Conservation (phyloP, 2,797 vertebrate genomes). For the Pelochelys cantorii region DNA sequence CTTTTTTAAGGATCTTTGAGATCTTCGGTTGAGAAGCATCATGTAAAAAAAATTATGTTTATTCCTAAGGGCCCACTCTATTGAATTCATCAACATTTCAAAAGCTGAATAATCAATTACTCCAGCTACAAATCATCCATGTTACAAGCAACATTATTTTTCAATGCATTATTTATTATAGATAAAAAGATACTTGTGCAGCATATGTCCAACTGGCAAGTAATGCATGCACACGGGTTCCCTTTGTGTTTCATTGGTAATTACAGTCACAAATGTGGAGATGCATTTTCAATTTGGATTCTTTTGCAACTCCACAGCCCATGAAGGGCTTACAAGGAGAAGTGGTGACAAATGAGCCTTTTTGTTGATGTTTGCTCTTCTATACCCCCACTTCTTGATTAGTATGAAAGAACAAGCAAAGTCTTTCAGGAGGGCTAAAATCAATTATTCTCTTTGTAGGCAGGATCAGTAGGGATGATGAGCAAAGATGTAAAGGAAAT, state of each 20-base stretch:
- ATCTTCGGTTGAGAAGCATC: background rate
- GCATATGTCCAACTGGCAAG: background rate
- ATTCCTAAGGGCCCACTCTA: background rate
- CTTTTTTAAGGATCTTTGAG: background rate
- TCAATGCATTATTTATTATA: slow-evolving; percentile 19
- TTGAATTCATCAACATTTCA: background rate
- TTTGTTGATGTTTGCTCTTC: slow-evolving; percentile 27
- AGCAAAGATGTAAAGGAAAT: background rate
- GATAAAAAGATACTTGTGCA: background rate
- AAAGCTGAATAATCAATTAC: background rate
- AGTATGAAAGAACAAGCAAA: background rate
- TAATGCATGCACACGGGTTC: background rate
- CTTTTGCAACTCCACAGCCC: background rate
- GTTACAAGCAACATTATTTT: background rate
- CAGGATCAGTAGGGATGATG: background rate
- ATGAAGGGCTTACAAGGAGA: slow-evolving; percentile 24
- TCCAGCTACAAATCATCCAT: background rate
- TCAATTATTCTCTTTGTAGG: background rate
- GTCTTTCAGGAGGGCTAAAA: slow-evolving; percentile 13
- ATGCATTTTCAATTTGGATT: slow-evolving; percentile 25
- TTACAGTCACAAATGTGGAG: background rate
- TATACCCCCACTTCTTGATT: background rate
- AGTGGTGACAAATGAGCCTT: background rate
- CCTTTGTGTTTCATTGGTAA: background rate
- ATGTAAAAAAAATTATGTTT: background rate